A percentile compares a stretch with the other conserved stretches of the same genome.
phyloP scores from a whole-genome alignment of 2,888 invertebrate species.

The Linnaemya vulpina region DNA sequence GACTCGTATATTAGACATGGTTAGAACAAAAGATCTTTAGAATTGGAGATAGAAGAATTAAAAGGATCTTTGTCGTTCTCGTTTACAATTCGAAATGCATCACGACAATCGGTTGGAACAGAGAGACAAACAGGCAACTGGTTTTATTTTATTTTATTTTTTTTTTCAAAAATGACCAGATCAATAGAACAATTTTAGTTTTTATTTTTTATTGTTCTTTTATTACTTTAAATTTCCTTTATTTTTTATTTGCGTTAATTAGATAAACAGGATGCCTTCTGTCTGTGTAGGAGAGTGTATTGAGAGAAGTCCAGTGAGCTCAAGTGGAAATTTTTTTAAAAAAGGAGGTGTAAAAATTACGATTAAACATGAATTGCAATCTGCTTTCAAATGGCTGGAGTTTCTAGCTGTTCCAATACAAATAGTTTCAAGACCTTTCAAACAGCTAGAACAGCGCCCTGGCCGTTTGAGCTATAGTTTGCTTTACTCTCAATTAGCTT shows the following conservation, averaged over 20 bases:
- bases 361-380: neutral
- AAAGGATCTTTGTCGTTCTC: constrained; percentile 35
- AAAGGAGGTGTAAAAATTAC: neutral
- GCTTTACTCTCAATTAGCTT: no score
- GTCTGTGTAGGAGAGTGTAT: neutral
- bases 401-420: no score
- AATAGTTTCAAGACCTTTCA: no score
- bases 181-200: constrained; percentile 27
- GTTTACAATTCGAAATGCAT: constrained; percentile 53
- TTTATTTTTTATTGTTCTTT: constrained; percentile 27
- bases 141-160: constrained; percentile 4
- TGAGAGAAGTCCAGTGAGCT: neutral
- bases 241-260: constrained; percentile 51
- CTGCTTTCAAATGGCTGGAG: no score
- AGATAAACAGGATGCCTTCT: constrained; percentile 26
- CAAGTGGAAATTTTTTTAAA: neutral
- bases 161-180: constrained; percentile 22
- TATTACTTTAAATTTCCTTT: constrained; percentile 6
- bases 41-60: neutral
- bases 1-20: constrained; percentile 60
- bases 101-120: constrained; percentile 13
- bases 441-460: no score
- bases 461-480: no score
- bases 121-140: constrained; percentile 44
- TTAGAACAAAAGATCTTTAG: constrained; percentile 49